Evolutionary conservation across 2,113 vertebrate species (phyloP).

Genomic region (Sylvietta virens): DNA sequence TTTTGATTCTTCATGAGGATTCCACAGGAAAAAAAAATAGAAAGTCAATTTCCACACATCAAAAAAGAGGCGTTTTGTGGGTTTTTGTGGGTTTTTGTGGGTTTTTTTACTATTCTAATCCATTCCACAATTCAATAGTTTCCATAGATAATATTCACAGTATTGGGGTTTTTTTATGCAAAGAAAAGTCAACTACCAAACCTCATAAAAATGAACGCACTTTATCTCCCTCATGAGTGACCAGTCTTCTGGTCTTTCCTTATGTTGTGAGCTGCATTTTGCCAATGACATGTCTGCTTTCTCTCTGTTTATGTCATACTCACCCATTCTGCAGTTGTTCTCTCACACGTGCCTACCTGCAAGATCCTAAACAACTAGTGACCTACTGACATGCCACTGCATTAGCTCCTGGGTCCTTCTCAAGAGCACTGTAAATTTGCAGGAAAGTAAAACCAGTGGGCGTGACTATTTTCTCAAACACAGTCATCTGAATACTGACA

Average conservation of each 20-base stretch:
- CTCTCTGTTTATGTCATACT: neutral
- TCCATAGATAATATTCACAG: neutral
- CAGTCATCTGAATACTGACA: neutral
- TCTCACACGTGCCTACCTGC: neutral
- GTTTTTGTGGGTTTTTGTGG: too few relatives aligned
- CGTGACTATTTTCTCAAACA: neutral
- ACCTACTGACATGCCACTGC: neutral
- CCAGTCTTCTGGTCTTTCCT: neutral
- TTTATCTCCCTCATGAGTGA: neutral
- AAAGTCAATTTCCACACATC: neutral
- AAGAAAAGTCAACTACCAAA: neutral
- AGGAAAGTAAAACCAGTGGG: neutral
- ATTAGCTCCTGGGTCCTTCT: neutral
- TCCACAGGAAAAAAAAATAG: neutral
- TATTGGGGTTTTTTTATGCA: neutral
- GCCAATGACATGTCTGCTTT: neutral
- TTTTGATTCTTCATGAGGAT: neutral
- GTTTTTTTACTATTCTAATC: accelerated
- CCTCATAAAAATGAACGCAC: neutral
- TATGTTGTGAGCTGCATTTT: neutral
- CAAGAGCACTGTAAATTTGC: neutral
- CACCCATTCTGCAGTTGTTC: neutral
- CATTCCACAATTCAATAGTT: neutral
- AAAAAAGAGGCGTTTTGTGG: neutral
- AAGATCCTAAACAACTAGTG: neutral